These are phyloP conservation scores for Charaxes varanes DNA, from an alignment of 1,140 invertebrate species.

Conservation along the genomic window DNA sequence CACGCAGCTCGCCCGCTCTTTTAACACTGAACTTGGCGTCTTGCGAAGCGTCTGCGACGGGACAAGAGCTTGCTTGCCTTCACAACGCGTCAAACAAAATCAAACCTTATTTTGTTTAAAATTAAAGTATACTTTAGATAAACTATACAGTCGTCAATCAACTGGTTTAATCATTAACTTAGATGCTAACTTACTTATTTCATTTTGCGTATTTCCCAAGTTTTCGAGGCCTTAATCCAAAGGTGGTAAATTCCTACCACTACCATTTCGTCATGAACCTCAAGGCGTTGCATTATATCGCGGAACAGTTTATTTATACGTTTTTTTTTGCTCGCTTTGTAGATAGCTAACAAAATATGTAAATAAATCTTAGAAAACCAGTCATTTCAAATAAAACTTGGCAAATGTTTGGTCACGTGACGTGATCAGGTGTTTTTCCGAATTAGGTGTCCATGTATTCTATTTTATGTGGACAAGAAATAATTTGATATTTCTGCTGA, in stretches of 20 bases:
- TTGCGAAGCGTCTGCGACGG: constrained; percentile 17
- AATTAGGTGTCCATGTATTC: no score
- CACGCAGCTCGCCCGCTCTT: constrained; percentile 30
- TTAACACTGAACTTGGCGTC: constrained; percentile 51
- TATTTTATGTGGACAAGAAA: no score
- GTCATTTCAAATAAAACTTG: no score
- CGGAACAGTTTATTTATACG: no score
- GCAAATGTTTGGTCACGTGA: no score
- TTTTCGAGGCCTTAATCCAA: constrained; percentile 13
- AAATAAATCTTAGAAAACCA: no score
- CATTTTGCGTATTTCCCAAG: constrained; percentile 17
- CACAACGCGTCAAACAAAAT: constrained; percentile 5
- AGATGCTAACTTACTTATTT: constrained; percentile 9
- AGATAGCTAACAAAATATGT: no score
- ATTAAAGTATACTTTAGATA: not conserved
- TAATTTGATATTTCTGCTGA: no score
- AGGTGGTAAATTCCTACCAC: not conserved
- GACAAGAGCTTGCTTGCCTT: constrained; percentile 32
- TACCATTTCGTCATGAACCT: constrained; percentile 7
- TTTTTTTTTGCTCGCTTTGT: no score
- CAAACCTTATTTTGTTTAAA: not conserved
- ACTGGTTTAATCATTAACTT: constrained; percentile 5
- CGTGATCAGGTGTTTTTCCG: no score
- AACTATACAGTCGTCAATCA: not conserved
- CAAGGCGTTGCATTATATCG: no score